A percentile compares a stretch with the other conserved stretches of the same genome.
Evolutionary conservation across 2,113 vertebrate species (phyloP).

Genomic region (Marmota monax): DNA sequence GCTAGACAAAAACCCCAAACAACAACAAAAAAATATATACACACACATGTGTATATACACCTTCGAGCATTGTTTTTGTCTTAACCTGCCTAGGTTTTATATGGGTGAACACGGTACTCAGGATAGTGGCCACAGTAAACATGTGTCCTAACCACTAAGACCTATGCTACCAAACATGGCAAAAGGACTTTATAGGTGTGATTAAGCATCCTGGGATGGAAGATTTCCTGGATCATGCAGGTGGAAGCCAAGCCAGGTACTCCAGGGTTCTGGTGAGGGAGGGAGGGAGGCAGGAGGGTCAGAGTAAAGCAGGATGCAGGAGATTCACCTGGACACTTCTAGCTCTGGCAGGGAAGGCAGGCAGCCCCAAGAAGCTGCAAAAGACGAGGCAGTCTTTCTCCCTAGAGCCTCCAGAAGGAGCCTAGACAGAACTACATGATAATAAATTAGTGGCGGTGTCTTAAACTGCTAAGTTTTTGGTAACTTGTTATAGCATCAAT

Average conservation of each 20-base stretch:
- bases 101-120: background rate
- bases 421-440: background rate
- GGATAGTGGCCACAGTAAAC: background rate
- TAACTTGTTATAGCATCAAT: background rate
- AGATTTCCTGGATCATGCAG: background rate
- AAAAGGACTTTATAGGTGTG: background rate
- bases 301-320: no score
- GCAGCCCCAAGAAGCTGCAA: background rate
- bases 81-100: background rate
- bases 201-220: background rate
- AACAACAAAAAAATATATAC: no score
- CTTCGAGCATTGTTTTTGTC: background rate
- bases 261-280: background rate
- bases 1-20: background rate
- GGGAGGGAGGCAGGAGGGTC: background rate
- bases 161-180: background rate
- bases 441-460: background rate
- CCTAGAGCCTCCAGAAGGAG: background rate
- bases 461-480: background rate
- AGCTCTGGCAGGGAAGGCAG: background rate
- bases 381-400: background rate
- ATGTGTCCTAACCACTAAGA: no score
- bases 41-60: no score
- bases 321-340: background rate
- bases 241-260: background rate